phyloP scores from a whole-genome alignment of 1,140 invertebrate genomes.

The Drosophila bocqueti region DNA sequence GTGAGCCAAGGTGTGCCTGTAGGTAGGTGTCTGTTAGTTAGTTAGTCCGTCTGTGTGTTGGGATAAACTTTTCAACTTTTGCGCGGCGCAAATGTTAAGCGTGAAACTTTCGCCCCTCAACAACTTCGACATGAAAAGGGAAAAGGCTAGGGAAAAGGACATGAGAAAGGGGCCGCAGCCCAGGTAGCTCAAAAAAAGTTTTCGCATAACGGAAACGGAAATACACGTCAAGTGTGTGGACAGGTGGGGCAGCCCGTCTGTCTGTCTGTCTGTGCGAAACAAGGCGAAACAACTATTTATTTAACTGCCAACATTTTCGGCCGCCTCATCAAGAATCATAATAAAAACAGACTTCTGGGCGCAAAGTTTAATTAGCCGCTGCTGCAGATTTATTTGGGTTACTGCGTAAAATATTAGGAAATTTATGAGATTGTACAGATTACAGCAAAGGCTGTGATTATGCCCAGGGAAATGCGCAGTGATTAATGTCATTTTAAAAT shows the following conservation, averaged over 20 bases:
- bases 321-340: slow-evolving; percentile 47
- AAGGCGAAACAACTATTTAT: slow-evolving; percentile 74
- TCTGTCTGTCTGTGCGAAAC: slow-evolving; percentile 29
- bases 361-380: slow-evolving; percentile 65
- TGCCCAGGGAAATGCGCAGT: neutral
- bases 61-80: slow-evolving; percentile 76
- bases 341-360: slow-evolving; percentile 26
- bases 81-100: slow-evolving; percentile 75
- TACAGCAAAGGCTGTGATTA: slow-evolving; percentile 3
- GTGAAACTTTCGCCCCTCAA: slow-evolving; percentile 59
- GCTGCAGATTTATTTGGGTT: slow-evolving; percentile 45
- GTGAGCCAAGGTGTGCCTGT: slow-evolving; percentile 19
- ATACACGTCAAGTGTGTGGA: slow-evolving; percentile 76
- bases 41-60: slow-evolving; percentile 39
- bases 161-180: slow-evolving; percentile 35
- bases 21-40: slow-evolving; percentile 49
- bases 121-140: slow-evolving; percentile 56
- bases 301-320: slow-evolving; percentile 68
- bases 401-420: slow-evolving; percentile 28
- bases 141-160: slow-evolving; percentile 16
- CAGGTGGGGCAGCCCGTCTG: slow-evolving; percentile 49
- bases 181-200: slow-evolving; percentile 57
- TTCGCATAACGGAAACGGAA: slow-evolving; percentile 82
- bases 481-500: slow-evolving; percentile 6
- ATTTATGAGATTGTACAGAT: slow-evolving; percentile 27